Base-by-base conservation (phyloP, 1,140 invertebrate species). In the Drosophila ercepeae region DNA sequence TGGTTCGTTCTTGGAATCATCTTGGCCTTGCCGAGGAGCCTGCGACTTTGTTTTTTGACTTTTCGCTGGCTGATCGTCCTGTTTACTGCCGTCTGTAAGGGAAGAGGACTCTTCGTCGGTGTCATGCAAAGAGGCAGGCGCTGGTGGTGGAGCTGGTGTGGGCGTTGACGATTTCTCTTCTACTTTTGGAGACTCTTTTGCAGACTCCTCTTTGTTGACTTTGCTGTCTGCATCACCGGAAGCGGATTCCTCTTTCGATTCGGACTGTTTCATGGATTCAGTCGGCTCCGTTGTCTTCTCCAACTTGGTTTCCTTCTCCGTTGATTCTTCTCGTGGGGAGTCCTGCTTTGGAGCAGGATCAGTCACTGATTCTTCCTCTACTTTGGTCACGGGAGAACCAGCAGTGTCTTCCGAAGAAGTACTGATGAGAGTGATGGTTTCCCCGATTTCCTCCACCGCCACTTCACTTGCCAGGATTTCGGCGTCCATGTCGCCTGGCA, bases 21-120 rank as follows among this genome's bases (percentile, higher is more conserved):
- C 54, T 2, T 9, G 27, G 9, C 34, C 23, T 1, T 18, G 32
- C 19, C 65, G 74, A 0, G 45, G 21, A 14, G 18, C 9, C 1
- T 29, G 36, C 1, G 39, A 36, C 29, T 57, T 86, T 0, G 41
- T 13, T 29, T 51, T 86, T 8, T 32, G 5, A n/a, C 27, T 50
- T 9, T 68, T 57, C n/a, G n/a, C n/a, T 9, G 39, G 42, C 0
- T 60, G 71, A 2, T 84, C 79, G 11, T 86, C 81, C 2, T 41
- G 32, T 16, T 88, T 86, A 49, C 77, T 77, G 19, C 68, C 74
- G 42, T 86, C 89, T 2, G 89, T 90, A 0, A 78, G 93, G 2
- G 93, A 93, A 0, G 93, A 93, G 39, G 61, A 70, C 39, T 94
- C 94, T 72, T 94, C 94, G 57, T 94, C 93, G 0, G 93, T 93